Conservation (phyloP, 1,140 invertebrate genomes). For the Atta cephalotes region DNA sequence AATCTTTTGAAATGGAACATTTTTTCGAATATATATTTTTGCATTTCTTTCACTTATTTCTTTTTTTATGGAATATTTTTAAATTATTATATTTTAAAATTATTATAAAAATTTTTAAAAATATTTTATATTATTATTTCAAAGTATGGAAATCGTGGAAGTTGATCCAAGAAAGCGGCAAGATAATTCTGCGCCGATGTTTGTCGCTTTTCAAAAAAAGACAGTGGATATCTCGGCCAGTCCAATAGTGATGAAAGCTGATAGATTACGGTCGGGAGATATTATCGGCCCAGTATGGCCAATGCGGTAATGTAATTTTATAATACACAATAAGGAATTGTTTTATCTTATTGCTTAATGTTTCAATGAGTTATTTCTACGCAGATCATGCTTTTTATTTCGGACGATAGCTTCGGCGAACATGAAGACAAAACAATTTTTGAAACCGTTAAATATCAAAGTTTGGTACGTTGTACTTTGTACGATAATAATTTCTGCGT, state of each 20-base stretch:
- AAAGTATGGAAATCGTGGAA: conserved; percentile 63
- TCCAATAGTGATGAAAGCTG: conserved; percentile 63
- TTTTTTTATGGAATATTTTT: background rate
- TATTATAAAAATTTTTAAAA: background rate
- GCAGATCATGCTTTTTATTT: conserved; percentile 72
- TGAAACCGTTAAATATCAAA: conserved; percentile 65
- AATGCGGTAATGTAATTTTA: conserved; percentile 56
- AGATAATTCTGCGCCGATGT: conserved; percentile 67
- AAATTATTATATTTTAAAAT: background rate
- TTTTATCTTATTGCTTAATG: background rate
- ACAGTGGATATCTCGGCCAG: conserved; percentile 65
- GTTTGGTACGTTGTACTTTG: conserved; percentile 65
- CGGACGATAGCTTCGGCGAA: conserved; percentile 69
- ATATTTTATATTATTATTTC: background rate
- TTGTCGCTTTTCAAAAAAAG: conserved; percentile 66
- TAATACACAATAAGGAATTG: background rate
- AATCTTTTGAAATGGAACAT: background rate
- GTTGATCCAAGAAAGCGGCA: conserved; percentile 57
- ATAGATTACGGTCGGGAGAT: conserved; percentile 61
- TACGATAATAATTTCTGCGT: conserved; percentile 25
- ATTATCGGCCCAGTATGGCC: conserved; percentile 72
- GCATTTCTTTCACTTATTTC: background rate
- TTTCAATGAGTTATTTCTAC: background rate
- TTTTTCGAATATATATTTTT: background rate
- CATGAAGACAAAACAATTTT: conserved; percentile 62